Conservation (phyloP, 2,113 vertebrate genomes). For the Eira barbara region DNA sequence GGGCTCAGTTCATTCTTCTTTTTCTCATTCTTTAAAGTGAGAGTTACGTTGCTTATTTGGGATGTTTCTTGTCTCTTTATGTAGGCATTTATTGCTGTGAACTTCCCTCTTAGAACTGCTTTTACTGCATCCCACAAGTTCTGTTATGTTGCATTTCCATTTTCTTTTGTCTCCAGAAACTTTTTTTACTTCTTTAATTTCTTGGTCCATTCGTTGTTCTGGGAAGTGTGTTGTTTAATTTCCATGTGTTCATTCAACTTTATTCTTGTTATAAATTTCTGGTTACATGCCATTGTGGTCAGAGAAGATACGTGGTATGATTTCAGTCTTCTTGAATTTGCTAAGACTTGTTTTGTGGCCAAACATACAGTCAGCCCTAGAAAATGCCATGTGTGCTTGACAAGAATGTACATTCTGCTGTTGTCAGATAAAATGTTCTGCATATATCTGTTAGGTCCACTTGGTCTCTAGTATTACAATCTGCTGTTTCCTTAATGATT, state of each 20-base stretch:
- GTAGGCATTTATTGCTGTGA: neutral
- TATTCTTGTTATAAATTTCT: neutral
- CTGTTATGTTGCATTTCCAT: neutral
- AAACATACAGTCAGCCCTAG: neutral
- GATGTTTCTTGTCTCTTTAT: neutral
- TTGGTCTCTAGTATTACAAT: neutral
- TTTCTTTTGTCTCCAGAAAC: neutral
- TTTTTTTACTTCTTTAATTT: neutral
- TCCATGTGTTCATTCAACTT: neutral
- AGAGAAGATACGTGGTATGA: neutral
- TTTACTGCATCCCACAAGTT: neutral
- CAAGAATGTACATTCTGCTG: neutral
- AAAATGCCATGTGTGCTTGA: neutral
- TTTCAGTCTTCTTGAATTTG: neutral
- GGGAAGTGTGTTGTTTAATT: neutral
- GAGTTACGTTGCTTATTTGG: neutral
- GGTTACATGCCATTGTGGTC: neutral
- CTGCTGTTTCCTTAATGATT: neutral
- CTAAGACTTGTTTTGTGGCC: neutral
- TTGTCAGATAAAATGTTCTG: neutral
- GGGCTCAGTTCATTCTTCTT: neutral
- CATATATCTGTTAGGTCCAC: neutral
- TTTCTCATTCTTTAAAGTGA: neutral
- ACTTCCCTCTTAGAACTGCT: neutral
- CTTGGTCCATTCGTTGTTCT: neutral